Conservation (phyloP, 1,140 invertebrate genomes). For the Apis cerana region DNA sequence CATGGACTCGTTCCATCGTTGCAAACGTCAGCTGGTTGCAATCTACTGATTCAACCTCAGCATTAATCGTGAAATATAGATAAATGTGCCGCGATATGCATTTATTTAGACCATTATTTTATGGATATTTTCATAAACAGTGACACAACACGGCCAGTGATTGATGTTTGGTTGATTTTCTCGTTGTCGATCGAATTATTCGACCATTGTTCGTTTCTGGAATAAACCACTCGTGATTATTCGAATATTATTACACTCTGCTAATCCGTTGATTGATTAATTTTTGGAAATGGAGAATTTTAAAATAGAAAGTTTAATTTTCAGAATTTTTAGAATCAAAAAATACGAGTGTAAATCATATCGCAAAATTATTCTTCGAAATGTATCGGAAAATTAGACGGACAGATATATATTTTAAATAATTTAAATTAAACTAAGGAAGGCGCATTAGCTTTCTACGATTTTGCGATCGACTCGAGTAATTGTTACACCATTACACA, state of each 20-base stretch:
- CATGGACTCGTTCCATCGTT: not conserved
- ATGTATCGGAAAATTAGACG: no score
- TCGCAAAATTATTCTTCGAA: no score
- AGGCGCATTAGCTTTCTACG: not conserved
- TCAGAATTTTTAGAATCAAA: no score
- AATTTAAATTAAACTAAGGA: no score
- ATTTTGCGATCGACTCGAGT: not conserved
- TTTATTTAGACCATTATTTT: not conserved
- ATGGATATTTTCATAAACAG: constrained; percentile 26
- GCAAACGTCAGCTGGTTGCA: constrained; percentile 17
- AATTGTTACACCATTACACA: not conserved
- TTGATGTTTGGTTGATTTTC: not conserved
- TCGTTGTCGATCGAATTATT: not conserved
- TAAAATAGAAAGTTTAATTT: no score
- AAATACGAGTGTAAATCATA: no score
- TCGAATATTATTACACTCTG: no score
- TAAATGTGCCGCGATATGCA: not conserved
- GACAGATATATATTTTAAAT: no score
- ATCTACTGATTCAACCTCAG: constrained; percentile 11
- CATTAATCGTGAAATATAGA: constrained; percentile 21
- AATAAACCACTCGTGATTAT: no score
- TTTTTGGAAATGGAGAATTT: no score
- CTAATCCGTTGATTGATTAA: no score
- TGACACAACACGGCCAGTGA: not conserved
- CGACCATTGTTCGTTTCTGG: no score